Percentiles rank a stretch among this genome's conserved stretches.
phyloP scores from a whole-genome alignment of 1,140 invertebrate genomes.

The Leptopilina clavipes region DNA sequence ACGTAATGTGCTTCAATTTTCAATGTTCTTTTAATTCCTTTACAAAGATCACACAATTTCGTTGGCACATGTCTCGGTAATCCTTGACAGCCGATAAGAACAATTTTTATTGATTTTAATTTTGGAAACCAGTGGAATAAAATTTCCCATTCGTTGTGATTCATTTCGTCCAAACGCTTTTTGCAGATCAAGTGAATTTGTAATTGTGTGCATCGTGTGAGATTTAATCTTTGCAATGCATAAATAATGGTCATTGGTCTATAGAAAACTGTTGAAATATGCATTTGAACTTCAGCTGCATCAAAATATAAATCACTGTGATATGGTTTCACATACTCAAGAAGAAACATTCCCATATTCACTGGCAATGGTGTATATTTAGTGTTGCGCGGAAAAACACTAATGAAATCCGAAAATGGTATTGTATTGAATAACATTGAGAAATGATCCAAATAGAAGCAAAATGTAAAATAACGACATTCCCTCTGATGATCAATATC shows the following conservation, averaged over 20 bases:
- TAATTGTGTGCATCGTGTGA: background rate
- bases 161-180: background rate
- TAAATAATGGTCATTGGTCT: background rate
- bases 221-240: background rate
- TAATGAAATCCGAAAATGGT: background rate
- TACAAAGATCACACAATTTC: background rate
- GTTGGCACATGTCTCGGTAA: background rate
- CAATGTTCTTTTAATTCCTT: slow-evolving; percentile 2
- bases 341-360: background rate
- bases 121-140: background rate
- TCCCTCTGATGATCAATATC: background rate
- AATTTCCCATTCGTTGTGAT: slow-evolving; percentile 2
- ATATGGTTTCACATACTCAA: background rate
- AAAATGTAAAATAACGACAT: background rate
- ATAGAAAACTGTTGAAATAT: background rate
- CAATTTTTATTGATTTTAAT: background rate
- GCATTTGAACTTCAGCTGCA: background rate
- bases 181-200: background rate
- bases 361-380: background rate
- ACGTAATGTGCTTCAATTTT: background rate
- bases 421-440: background rate
- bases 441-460: background rate
- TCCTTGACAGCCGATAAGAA: background rate
- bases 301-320: background rate
- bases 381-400: background rate